phyloP scores from a whole-genome alignment of 2,797 vertebrate genomes.

The Syngnathus acus region DNA sequence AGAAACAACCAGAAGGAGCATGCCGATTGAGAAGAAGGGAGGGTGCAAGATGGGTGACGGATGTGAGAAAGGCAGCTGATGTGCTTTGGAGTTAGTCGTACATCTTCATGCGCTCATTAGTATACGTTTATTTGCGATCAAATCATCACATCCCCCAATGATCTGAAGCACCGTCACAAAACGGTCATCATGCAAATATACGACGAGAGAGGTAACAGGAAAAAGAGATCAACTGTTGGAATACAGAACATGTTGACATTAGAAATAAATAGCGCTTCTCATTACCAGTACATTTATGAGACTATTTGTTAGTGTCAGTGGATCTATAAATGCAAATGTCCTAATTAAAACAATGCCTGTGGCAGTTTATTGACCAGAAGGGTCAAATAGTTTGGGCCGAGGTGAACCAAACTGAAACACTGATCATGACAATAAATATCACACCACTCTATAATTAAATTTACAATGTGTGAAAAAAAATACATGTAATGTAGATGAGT shows the following conservation, averaged over 20 bases:
- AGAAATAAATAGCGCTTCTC: constrained; percentile 5
- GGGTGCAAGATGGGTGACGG: neutral
- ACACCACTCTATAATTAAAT: neutral
- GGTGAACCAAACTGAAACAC: neutral
- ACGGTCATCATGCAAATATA: constrained; percentile 51
- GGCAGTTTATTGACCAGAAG: neutral
- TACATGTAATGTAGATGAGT: neutral
- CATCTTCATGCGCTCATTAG: neutral
- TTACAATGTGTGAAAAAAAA: neutral
- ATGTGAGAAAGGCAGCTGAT: neutral
- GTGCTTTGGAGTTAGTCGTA: neutral
- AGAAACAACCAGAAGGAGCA: constrained; percentile 50
- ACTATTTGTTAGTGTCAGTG: neutral
- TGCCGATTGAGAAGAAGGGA: constrained; percentile 27
- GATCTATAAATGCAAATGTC: neutral
- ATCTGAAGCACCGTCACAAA: constrained; percentile 34
- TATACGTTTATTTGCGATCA: constrained; percentile 14
- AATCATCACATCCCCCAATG: constrained; percentile 17
- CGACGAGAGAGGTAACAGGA: constrained; percentile 11
- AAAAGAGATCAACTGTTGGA: constrained; percentile 13
- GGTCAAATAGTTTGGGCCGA: neutral
- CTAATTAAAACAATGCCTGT: neutral
- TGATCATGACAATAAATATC: neutral
- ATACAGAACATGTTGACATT: constrained; percentile 4
- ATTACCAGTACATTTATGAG: neutral